These are phyloP conservation scores for Isichthys henryi DNA, from an alignment of 2,113 vertebrate genomes.

Conservation along the genomic window DNA sequence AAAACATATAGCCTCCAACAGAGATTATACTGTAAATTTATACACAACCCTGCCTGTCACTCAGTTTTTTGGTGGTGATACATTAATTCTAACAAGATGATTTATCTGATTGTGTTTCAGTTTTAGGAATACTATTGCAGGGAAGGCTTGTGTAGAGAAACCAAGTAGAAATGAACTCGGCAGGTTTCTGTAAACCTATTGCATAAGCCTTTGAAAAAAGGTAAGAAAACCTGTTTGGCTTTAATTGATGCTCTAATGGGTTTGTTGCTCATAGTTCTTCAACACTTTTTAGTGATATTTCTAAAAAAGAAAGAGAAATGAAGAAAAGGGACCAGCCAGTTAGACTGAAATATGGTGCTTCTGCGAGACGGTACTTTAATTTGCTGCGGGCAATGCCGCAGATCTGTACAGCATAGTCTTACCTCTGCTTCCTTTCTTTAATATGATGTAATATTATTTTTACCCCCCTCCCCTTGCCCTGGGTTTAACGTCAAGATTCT, in stretches of 20 bases:
- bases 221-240: background rate
- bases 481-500: background rate
- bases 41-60: background rate
- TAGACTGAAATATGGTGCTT: background rate
- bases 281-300: background rate
- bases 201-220: background rate
- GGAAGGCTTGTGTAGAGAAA: background rate
- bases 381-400: background rate
- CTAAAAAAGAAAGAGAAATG: background rate
- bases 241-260: background rate
- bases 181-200: constrained; percentile 3
- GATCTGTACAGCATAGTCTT: background rate
- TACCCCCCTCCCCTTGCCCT: background rate
- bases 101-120: background rate
- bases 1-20: background rate
- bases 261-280: background rate
- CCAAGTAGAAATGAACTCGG: background rate
- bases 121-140: background rate
- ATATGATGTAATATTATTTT: background rate
- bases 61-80: background rate
- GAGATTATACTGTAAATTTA: background rate
- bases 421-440: constrained; percentile 2
- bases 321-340: background rate
- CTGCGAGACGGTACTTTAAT: background rate
- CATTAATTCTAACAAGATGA: background rate